A percentile compares a stretch with the other conserved stretches of the same genome.
Evolutionary conservation across 2,113 vertebrate species (phyloP).

Genomic region (Falco punctatus): DNA sequence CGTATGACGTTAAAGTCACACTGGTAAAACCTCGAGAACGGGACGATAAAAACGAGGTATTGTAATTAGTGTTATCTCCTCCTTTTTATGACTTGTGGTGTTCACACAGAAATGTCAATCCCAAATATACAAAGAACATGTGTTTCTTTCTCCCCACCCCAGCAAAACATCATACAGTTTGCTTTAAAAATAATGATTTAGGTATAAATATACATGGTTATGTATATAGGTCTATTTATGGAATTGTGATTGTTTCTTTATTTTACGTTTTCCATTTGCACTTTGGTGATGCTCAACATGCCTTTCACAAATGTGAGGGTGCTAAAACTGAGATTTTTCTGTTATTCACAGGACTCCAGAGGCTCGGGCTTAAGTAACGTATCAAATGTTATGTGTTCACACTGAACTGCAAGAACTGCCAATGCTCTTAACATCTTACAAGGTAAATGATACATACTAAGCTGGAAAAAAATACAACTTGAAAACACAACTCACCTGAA

Average conservation of each 20-base stretch:
- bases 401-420: neutral
- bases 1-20: neutral
- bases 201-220: neutral
- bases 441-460: neutral
- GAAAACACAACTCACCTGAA: neutral
- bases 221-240: no score
- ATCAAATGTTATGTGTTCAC: neutral
- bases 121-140: neutral
- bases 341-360: neutral
- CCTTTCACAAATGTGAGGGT: neutral
- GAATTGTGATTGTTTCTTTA: neutral
- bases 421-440: neutral
- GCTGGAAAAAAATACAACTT: neutral
- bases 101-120: neutral
- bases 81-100: neutral
- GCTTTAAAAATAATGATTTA: neutral
- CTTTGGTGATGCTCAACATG: neutral
- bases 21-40: neutral
- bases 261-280: neutral
- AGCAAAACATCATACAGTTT: neutral
- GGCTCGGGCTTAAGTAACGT: neutral
- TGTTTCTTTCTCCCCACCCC: neutral
- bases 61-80: conserved; percentile 19
- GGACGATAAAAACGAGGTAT: neutral
- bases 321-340: neutral